These are phyloP conservation scores for Pogonomyrmex californicus DNA, from an alignment of 1,140 invertebrate genomes.

Conservation along the genomic window DNA sequence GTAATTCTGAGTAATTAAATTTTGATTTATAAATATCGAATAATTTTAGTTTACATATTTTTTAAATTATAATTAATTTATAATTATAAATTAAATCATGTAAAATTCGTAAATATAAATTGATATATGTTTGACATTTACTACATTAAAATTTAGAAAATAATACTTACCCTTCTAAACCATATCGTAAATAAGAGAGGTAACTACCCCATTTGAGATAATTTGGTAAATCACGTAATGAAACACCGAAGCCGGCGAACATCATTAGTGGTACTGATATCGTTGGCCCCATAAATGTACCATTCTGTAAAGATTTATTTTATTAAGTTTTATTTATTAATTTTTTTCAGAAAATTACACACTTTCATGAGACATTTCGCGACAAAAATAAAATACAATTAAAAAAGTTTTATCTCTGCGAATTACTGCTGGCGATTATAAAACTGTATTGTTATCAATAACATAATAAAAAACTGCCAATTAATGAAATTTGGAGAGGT, in stretches of 20 bases:
- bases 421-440: background rate
- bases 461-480: background rate
- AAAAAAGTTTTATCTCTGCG: background rate
- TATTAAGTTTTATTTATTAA: background rate
- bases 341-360: background rate
- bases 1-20: conserved; percentile 4
- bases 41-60: background rate
- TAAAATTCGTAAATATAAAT: conserved; percentile 20
- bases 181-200: conserved; percentile 95
- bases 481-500: background rate
- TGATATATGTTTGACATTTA: background rate
- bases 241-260: conserved; percentile 94
- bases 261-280: conserved; percentile 95
- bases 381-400: background rate
- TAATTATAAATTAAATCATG: background rate
- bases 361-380: background rate
- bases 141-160: background rate
- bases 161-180: conserved; percentile 91
- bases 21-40: background rate
- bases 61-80: background rate
- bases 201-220: conserved; percentile 96
- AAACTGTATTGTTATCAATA: background rate
- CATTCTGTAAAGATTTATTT: conserved; percentile 88
- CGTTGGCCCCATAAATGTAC: conserved; percentile 93
- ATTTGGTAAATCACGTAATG: conserved; percentile 91